A percentile compares a stretch with the other conserved stretches of the same genome.
Evolutionary conservation across 2,888 invertebrate species (phyloP).

Genomic region (Netelia melanura): DNA sequence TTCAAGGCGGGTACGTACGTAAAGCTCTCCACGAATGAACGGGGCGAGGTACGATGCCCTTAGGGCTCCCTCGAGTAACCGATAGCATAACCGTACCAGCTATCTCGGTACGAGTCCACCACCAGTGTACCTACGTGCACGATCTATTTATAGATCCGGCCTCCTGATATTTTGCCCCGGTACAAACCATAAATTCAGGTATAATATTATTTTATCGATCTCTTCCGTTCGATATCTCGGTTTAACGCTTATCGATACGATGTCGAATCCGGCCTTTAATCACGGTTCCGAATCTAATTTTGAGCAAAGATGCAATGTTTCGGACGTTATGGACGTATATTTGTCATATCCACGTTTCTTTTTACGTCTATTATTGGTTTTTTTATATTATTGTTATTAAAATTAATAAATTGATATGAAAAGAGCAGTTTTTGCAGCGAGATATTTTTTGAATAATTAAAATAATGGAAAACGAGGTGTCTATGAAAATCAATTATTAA

Average conservation of each 20-base stretch:
- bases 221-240: constrained; percentile 41
- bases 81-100: constrained; percentile 61
- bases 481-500: no score
- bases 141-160: constrained; percentile 65
- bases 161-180: constrained; percentile 23
- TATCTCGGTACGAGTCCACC: constrained; percentile 7
- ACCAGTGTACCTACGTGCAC: constrained; percentile 4
- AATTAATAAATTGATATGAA: no score
- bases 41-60: constrained; percentile 62
- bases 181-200: constrained; percentile 52
- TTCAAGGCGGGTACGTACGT: constrained; percentile 20
- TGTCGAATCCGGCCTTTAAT: constrained; percentile 11
- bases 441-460: no score
- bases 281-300: neutral
- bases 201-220: constrained; percentile 58
- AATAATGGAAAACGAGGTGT: no score
- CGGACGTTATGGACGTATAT: no score
- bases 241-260: constrained; percentile 31
- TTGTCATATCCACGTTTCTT: no score
- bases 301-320: no score
- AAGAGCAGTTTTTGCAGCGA: no score
- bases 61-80: constrained; percentile 65
- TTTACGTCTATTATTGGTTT: no score
- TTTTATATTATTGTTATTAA: no score
- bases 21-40: constrained; percentile 18